Evolutionary conservation across 1,140 invertebrate species (phyloP).

Genomic region (Nylanderia fulva): DNA sequence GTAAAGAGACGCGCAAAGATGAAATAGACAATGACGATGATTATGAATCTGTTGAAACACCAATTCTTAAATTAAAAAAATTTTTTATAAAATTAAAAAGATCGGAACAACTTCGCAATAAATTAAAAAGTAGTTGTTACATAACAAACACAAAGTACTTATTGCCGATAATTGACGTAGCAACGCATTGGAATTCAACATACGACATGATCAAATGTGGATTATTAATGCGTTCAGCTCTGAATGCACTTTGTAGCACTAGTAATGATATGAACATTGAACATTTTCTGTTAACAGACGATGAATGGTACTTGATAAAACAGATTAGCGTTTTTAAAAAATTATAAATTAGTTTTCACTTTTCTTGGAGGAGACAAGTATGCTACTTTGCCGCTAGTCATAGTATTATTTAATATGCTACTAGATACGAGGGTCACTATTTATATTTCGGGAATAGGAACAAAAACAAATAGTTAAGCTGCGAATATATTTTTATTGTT

Average conservation of each 20-base stretch:
- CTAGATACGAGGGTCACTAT: no score
- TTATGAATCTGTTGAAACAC: neutral
- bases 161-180: neutral
- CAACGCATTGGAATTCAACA: neutral
- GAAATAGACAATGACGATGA: neutral
- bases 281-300: neutral
- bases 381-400: neutral
- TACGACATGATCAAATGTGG: neutral
- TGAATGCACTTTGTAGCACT: slow-evolving; percentile 1
- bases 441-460: no score
- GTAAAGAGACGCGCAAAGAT: neutral
- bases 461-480: no score
- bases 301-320: neutral
- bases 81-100: no score
- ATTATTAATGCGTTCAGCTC: neutral
- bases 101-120: no score
- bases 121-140: no score
- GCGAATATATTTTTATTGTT: no score
- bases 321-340: neutral
- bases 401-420: slow-evolving; percentile 11
- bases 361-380: neutral
- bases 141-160: neutral
- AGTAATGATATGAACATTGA: neutral
- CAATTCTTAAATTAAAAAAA: neutral
- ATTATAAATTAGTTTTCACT: neutral